Conservation (phyloP, 2,113 vertebrate species). For the Sturnira hondurensis region DNA sequence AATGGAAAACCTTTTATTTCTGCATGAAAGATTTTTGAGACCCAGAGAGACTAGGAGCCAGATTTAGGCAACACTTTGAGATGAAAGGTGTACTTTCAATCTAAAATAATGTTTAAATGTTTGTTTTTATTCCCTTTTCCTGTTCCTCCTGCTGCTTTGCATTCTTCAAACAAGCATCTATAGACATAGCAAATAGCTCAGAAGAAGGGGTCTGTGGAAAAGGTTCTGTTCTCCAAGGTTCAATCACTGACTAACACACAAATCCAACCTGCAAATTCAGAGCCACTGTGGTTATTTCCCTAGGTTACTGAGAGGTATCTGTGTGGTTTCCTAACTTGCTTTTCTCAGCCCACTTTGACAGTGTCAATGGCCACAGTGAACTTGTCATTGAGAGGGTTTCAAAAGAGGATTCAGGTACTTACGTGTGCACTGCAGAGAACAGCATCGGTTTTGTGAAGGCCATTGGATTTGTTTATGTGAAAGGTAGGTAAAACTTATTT, state of each 20-base stretch:
- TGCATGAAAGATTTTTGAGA: slow-evolving; percentile 45
- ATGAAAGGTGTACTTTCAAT: slow-evolving; percentile 35
- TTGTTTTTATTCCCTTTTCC: slow-evolving; percentile 59
- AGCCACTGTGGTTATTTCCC: not conserved
- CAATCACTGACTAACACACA: slow-evolving; percentile 9
- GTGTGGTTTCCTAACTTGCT: slow-evolving; percentile 54
- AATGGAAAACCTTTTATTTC: slow-evolving; percentile 50
- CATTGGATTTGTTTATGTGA: slow-evolving; percentile 92
- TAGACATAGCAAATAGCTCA: not conserved
- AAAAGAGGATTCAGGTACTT: slow-evolving; percentile 93
- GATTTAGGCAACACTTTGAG: not conserved
- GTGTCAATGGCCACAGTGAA: slow-evolving; percentile 87
- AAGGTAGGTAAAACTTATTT: slow-evolving; percentile 83
- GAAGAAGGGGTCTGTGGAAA: slow-evolving; percentile 14
- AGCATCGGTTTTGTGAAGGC: slow-evolving; percentile 90
- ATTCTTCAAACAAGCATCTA: slow-evolving; percentile 30
- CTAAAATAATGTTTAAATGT: slow-evolving; percentile 17
- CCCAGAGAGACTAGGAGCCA: not conserved
- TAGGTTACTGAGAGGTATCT: slow-evolving; percentile 27
- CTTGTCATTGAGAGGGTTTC: slow-evolving; percentile 91
- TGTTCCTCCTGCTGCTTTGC: slow-evolving; percentile 37
- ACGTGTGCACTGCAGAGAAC: slow-evolving; percentile 94
- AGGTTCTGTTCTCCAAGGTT: not conserved
- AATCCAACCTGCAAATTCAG: slow-evolving; percentile 29
- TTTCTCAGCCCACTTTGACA: slow-evolving; percentile 85